phyloP scores from a whole-genome alignment of 2,113 vertebrate genomes.

The Mormyrus iriodes region DNA sequence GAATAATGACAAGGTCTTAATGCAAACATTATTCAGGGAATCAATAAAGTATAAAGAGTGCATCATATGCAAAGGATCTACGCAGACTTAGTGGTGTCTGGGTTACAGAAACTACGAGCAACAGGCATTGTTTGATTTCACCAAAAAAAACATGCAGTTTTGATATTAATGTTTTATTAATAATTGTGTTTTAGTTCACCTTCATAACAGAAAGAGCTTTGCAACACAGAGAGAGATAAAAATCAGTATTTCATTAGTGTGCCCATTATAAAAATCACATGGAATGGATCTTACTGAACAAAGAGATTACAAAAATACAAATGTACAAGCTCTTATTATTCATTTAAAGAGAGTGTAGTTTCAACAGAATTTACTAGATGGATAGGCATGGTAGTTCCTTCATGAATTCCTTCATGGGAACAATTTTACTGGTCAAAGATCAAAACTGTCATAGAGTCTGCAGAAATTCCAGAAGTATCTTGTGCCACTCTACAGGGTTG shows the following conservation, averaged over 20 bases:
- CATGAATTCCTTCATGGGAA: not conserved
- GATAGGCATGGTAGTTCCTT: not conserved
- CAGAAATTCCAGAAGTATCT: conserved; percentile 73
- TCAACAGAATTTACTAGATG: not conserved
- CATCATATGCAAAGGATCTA: too few species aligned
- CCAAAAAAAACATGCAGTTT: not conserved
- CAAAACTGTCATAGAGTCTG: conserved; percentile 46
- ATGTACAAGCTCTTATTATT: not conserved
- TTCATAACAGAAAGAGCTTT: not conserved
- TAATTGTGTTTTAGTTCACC: not conserved
- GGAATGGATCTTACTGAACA: not conserved
- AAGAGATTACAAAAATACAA: not conserved
- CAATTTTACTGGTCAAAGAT: not conserved
- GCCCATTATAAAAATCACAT: not conserved
- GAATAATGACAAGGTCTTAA: not conserved
- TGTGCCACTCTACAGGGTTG: conserved; percentile 81
- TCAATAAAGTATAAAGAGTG: not conserved
- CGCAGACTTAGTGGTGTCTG: too few species aligned
- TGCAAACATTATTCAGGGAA: not conserved
- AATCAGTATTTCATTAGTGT: not conserved
- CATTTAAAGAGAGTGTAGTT: not conserved
- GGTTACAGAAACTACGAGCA: not conserved
- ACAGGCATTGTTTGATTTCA: not conserved
- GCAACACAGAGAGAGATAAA: not conserved
- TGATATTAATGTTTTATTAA: not conserved